Evolutionary conservation across 2,797 vertebrate genomes (phyloP).

Genomic region (Semaprochilodus insignis): DNA sequence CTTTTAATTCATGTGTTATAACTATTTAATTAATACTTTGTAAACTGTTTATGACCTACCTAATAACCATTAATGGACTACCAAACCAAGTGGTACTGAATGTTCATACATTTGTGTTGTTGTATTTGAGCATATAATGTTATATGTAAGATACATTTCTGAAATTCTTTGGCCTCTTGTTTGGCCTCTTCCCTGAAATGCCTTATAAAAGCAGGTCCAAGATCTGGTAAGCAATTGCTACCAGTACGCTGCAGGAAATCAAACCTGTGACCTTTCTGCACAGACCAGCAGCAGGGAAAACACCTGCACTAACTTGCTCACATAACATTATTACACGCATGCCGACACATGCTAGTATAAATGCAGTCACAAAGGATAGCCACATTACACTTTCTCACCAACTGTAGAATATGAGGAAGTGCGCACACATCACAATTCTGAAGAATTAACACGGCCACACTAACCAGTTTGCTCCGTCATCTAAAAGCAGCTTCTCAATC

Average conservation of each 20-base stretch:
- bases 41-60: too few relatives aligned
- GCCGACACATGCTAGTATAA: slow-evolving; percentile 35
- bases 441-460: slow-evolving; percentile 23
- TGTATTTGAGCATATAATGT: neutral
- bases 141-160: neutral
- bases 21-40: too few relatives aligned
- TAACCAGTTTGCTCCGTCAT: neutral
- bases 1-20: too few relatives aligned
- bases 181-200: neutral
- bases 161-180: neutral
- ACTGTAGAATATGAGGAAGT: neutral
- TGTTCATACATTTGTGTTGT: neutral
- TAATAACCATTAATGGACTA: too few relatives aligned
- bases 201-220: neutral
- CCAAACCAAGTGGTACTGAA: too few relatives aligned
- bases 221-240: neutral
- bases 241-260: slow-evolving; percentile 4
- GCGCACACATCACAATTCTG: neutral
- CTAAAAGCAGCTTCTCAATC: neutral
- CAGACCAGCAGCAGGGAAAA: slow-evolving; percentile 15
- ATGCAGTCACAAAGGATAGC: neutral
- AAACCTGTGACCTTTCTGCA: slow-evolving; percentile 20
- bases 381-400: slow-evolving; percentile 7
- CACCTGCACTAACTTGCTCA: neutral
- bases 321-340: slow-evolving; percentile 28